Base-by-base conservation (phyloP, 2,797 vertebrate species). In the Halcyon leucocephala region DNA sequence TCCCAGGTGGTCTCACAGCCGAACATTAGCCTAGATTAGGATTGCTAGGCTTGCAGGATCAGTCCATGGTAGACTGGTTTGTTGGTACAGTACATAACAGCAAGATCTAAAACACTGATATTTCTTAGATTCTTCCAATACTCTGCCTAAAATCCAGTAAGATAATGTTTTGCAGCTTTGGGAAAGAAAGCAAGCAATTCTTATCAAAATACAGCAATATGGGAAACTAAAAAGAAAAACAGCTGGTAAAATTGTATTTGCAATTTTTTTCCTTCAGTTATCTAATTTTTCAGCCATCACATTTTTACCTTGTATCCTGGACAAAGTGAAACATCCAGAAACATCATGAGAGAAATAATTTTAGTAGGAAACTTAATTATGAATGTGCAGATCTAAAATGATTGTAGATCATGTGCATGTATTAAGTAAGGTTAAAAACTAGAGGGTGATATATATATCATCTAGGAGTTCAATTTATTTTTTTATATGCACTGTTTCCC, bases 401-500 rank as follows among this genome's bases (percentile, higher is more conserved):
- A 60, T 48, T 46, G 18, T 49, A 41, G 33, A 48, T 4, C 0
- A 33, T 3, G 2, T 25, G 3, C 19, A 19, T 3, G 12, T 20
- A n/a, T 20, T 25, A 62, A 62, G 39, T 46, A 37, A 55, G 37
- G 7, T 67, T 65, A 48, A 79, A 74, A 55, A 60, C 5, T 26
- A 69, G 7, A 95, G 16, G 1, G 51, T 18, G 4, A 1, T 26
- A 2, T 24, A 8, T 14, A 6, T 26, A 10, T 26, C 6, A 72
- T 28, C 25, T 18, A 41, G 9, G 12, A 93, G 72, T 22, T 67
- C 28, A 25, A 62, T 49, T 72, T 67, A 5, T 15, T 46, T 86
- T 37, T 87, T 86, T 54, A 14, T 12, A 48, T 12, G 10, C 7
- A 28, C 26, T 28, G 3, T 77, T 93, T 64, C 15, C 10, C 11